These are phyloP conservation scores for Rhamnusium bicolor DNA, from an alignment of 2,888 invertebrate species.

Conservation along the genomic window DNA sequence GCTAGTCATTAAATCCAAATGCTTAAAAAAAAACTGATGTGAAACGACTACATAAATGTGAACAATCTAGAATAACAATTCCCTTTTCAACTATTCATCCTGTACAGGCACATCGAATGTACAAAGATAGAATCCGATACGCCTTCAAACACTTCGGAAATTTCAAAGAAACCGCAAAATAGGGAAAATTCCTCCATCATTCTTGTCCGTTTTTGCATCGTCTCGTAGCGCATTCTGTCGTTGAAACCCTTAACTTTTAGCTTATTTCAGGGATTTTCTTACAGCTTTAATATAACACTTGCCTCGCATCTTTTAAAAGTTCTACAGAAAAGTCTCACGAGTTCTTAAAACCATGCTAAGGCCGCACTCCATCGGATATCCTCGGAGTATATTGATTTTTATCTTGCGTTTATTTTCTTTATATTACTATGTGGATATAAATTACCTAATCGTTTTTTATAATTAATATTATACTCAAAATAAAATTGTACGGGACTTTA, in stretches of 20 bases:
- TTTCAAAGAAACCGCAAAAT: conserved; percentile 70
- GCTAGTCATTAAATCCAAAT: no score
- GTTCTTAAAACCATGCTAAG: conserved; percentile 52
- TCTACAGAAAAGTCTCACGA: conserved; percentile 60
- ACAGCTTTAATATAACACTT: conserved; percentile 39
- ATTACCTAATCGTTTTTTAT: background rate
- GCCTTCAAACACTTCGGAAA: conserved; percentile 60
- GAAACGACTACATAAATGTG: background rate
- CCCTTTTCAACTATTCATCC: conserved; percentile 33
- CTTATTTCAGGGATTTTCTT: conserved; percentile 52
- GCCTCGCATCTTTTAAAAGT: conserved; percentile 60
- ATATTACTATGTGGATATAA: background rate
- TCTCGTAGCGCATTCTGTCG: conserved; percentile 63
- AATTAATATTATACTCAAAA: no score
- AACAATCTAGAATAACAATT: background rate
- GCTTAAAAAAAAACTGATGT: no score
- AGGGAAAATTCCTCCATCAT: conserved; percentile 53
- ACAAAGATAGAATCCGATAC: conserved; percentile 62
- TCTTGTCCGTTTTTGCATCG: conserved; percentile 44
- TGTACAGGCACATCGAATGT: conserved; percentile 51
- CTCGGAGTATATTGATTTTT: conserved; percentile 54
- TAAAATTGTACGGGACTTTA: no score
- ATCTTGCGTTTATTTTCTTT: background rate
- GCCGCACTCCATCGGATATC: conserved; percentile 53
- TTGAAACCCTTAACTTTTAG: conserved; percentile 57